phyloP scores from a whole-genome alignment of 2,888 invertebrate genomes.

The Agrenia bidenticulata region DNA sequence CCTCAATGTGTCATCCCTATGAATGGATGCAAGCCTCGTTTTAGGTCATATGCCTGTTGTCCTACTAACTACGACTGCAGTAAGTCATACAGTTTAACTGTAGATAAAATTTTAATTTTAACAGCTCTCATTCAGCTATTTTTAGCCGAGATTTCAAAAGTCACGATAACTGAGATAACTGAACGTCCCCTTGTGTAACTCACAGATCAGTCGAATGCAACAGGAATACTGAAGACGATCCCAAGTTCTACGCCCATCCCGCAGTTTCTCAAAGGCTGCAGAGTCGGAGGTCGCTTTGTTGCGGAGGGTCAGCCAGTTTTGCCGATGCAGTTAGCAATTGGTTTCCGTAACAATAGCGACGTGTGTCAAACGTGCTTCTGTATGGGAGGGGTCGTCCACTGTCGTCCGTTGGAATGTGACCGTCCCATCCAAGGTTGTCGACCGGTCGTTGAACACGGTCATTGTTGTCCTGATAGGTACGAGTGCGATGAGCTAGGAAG shows the following conservation, averaged over 20 bases:
- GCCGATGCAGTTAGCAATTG: slow-evolving; percentile 39
- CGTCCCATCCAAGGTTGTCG: slow-evolving; percentile 73
- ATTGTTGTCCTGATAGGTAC: slow-evolving; percentile 72
- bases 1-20: slow-evolving; percentile 77
- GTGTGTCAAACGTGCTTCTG: slow-evolving; percentile 78
- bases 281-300: slow-evolving; percentile 64
- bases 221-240: slow-evolving; percentile 46
- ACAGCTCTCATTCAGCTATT: too few species aligned
- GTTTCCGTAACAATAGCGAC: slow-evolving; percentile 8
- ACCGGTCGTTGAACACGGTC: slow-evolving; percentile 72
- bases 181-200: slow-evolving; percentile 4
- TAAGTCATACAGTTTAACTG: slow-evolving; percentile 45
- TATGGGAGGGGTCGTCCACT: slow-evolving; percentile 70
- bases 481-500: slow-evolving; percentile 5
- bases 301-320: slow-evolving; percentile 72
- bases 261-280: slow-evolving; percentile 63
- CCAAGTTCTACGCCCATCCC: slow-evolving; percentile 49
- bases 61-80: slow-evolving; percentile 77
- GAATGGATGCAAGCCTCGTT: slow-evolving; percentile 68
- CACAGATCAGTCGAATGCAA: slow-evolving; percentile 47
- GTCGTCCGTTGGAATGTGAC: slow-evolving; percentile 74
- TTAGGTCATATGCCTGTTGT: slow-evolving; percentile 70
- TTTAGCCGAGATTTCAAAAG: too few species aligned
- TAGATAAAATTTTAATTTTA: too few species aligned
- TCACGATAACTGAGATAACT: too few species aligned